A percentile compares a stretch with the other conserved stretches of the same genome.
These are phyloP conservation scores for Panopea generosa DNA, from an alignment of 2,888 invertebrate genomes.

Conservation along the genomic window DNA sequence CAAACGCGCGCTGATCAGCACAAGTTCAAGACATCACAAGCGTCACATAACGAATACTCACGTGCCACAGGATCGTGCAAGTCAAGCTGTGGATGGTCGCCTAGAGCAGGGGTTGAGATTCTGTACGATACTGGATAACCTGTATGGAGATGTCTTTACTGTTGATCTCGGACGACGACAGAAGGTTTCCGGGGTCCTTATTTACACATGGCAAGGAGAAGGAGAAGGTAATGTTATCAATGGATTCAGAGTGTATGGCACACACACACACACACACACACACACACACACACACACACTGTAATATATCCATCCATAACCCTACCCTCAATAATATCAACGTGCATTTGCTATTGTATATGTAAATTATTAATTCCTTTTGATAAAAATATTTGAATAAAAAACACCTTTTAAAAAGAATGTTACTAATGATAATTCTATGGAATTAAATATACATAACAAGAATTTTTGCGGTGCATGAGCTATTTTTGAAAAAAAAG, in stretches of 20 bases:
- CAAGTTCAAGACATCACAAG: constrained; percentile 84
- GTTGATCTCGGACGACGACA: constrained; percentile 86
- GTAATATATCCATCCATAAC: too few relatives aligned
- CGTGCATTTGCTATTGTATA: too few relatives aligned
- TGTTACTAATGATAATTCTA: too few relatives aligned
- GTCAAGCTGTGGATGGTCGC: constrained; percentile 86
- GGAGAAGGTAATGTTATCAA: constrained; percentile 85
- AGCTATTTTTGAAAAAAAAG: too few relatives aligned
- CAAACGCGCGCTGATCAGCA: constrained; percentile 86
- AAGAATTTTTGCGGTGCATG: too few relatives aligned
- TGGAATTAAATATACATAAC: too few relatives aligned
- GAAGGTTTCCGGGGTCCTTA: constrained; percentile 85
- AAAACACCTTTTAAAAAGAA: too few relatives aligned
- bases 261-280: constrained; percentile 3
- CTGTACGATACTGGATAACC: constrained; percentile 87
- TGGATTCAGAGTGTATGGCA: not conserved
- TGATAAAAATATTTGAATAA: too few relatives aligned
- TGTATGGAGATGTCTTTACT: constrained; percentile 87
- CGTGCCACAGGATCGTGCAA: constrained; percentile 83
- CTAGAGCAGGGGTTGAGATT: constrained; percentile 84
- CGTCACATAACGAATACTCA: constrained; percentile 83
- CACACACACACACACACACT: constrained; percentile 3
- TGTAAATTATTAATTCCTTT: too few relatives aligned
- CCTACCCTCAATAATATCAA: too few relatives aligned
- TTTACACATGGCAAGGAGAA: constrained; percentile 87